Base-by-base conservation (phyloP, 1,140 invertebrate species). In the Drosophila paulistorum region DNA sequence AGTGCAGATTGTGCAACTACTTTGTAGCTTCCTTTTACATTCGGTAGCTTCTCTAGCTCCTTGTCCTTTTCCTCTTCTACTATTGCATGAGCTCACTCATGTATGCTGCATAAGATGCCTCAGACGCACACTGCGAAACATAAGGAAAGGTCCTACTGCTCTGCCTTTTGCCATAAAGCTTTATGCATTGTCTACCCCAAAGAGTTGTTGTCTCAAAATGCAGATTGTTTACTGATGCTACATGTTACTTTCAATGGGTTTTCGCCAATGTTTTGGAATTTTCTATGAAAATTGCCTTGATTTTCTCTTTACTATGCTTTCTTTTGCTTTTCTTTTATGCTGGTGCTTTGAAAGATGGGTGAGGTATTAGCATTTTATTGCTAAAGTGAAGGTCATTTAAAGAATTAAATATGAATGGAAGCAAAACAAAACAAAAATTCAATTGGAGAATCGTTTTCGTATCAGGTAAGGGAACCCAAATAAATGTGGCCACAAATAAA, bases 221-320 rank as follows among this genome's bases (percentile, higher is more conserved):
- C 82, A 85, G 82, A 86, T 85, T 85, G 82, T 81, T 85, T 85
- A 85, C 77, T 74, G 71, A 78, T 85, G 74, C 58, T 81, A 66
- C 71, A 78, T 85, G 74, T 71, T 85, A 81, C 84, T 84, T 81
- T 75, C 81, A 68, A 84, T 77, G 74, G 73, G 69, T 71, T 63
- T 26, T 69, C 63, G 68, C 68, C 81, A 77, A 66, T 64, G 68
- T 57, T 57, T 71, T 71, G 58, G 51, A 73, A 81, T 81, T 69
- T 69, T 33, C 48, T 69, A 75, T 85, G 81, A 69, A 67, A 81
- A 81, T 85, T 75, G 71, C 77, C 62, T 60, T 69, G 81, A 84
- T 80, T 82, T 82, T 55, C 14, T 26, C 58, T 70, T 65, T 67
- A 10, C 17, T 54, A 17, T 35, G 4, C 41, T 26, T 41, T 33